Evolutionary conservation across 2,797 vertebrate species (phyloP).

Genomic region (Anas acuta): DNA sequence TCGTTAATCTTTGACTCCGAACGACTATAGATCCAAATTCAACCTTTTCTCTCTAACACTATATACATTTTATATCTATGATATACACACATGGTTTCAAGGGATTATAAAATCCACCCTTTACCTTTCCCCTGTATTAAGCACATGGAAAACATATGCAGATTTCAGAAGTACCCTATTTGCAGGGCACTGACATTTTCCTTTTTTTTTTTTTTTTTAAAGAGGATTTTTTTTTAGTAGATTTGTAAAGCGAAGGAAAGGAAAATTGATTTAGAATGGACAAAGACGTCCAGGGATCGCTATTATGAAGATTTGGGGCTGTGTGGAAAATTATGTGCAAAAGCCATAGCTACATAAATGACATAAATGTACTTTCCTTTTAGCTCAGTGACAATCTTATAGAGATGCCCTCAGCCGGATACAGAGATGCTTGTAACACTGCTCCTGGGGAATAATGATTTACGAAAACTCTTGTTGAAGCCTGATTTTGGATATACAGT

Average conservation of each 20-base stretch:
- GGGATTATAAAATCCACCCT: slow-evolving; percentile 61
- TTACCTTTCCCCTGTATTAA: slow-evolving; percentile 12
- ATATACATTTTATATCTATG: slow-evolving; percentile 58
- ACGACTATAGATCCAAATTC: slow-evolving; percentile 61
- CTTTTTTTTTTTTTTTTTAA: not conserved
- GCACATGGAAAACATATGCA: slow-evolving; percentile 2
- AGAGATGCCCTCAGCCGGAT: not conserved
- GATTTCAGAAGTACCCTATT: not conserved
- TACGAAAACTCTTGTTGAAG: not conserved
- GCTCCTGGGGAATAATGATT: not conserved
- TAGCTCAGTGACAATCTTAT: not conserved
- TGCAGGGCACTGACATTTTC: not conserved
- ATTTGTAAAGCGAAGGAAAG: not conserved
- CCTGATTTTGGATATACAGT: not conserved
- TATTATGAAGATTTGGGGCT: not conserved
- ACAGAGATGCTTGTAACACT: not conserved
- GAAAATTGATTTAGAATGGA: slow-evolving; percentile 5
- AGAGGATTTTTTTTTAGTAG: not conserved
- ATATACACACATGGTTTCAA: slow-evolving; percentile 65
- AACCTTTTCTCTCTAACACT: slow-evolving; percentile 66
- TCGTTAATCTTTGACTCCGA: slow-evolving; percentile 66
- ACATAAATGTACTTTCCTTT: not conserved
- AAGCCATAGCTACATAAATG: not conserved
- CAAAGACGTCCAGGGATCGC: not conserved
- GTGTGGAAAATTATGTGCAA: not conserved